Percentiles rank a stretch among this genome's conserved stretches.
Conservation (phyloP, 2,113 vertebrate genomes). For the Spea bombifrons region DNA sequence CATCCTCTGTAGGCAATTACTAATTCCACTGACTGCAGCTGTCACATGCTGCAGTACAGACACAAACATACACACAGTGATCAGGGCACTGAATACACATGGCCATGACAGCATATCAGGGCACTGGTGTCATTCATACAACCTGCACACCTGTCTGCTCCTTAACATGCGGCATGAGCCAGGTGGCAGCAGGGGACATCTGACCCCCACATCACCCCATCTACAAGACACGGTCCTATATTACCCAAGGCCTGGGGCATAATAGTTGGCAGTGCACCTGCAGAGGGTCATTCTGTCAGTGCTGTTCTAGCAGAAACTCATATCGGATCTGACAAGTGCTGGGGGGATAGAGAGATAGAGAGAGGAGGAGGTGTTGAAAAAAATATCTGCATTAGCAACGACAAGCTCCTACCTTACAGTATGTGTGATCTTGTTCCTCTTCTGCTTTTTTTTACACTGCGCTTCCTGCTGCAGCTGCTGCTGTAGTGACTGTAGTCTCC, state of each 20-base stretch:
- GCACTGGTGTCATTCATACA: not conserved
- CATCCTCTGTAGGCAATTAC: not conserved
- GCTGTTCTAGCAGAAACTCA: not conserved
- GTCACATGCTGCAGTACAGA: conserved; percentile 37
- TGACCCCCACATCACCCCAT: conserved; percentile 5
- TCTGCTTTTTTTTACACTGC: not conserved
- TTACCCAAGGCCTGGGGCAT: conserved; percentile 19
- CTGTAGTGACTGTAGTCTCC: not conserved
- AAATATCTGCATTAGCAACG: conserved; percentile 12
- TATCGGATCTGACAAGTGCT: not conserved
- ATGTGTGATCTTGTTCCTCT: not conserved
- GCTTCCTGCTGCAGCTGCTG: conserved; percentile 17
- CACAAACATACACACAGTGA: conserved; percentile 25
- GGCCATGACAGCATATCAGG: conserved; percentile 4
- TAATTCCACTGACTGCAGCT: conserved; percentile 13
- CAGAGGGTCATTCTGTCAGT: not conserved
- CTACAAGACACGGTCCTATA: not conserved
- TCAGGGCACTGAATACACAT: conserved; percentile 5
- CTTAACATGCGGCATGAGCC: not conserved
- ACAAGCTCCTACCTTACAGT: conserved; percentile 21
- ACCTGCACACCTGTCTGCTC: conserved; percentile 9
- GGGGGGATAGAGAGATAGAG: not conserved
- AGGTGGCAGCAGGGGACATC: not conserved
- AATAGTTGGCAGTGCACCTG: conserved; percentile 6
- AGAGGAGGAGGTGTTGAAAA: not conserved